phyloP scores from a whole-genome alignment of 37 sponge, comb jelly and placozoan species.

The Crambe crambe region DNA sequence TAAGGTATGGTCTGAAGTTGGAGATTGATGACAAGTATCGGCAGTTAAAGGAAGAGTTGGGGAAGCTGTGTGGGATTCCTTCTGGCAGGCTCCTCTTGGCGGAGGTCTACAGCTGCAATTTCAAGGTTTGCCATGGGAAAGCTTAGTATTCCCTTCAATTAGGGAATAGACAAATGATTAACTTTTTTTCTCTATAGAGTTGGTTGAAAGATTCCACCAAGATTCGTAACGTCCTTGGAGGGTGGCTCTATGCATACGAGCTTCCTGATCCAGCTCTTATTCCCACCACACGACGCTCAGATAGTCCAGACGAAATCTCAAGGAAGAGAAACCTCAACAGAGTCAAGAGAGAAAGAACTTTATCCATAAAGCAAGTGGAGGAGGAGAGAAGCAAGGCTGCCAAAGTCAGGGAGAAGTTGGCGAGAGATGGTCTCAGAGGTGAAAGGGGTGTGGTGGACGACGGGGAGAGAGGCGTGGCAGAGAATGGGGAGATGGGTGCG shows the following conservation, averaged over 20 bases:
- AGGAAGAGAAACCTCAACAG: background rate
- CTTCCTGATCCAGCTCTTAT: constrained; percentile 49
- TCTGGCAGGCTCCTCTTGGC: constrained; percentile 42
- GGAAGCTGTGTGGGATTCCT: constrained; percentile 42
- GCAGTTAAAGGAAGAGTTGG: constrained; percentile 53
- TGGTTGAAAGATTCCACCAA: constrained; percentile 65
- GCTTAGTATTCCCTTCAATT: background rate
- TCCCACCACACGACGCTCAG: constrained; percentile 29
- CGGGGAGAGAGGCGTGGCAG: background rate
- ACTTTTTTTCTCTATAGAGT: constrained; percentile 33
- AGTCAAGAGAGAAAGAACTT: constrained; percentile 13
- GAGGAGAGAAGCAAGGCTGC: constrained; percentile 13
- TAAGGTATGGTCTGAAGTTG: constrained; percentile 68
- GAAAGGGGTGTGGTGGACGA: background rate
- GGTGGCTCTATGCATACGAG: constrained; percentile 89
- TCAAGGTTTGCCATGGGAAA: constrained; percentile 55
- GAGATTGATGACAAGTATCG: constrained; percentile 79
- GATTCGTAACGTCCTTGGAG: constrained; percentile 61
- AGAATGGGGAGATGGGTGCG: background rate
- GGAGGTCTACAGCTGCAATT: constrained; percentile 51
- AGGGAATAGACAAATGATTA: background rate
- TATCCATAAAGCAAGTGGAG: background rate
- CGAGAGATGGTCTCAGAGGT: background rate
- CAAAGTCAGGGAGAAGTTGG: constrained; percentile 11
- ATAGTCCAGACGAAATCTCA: constrained; percentile 26